These are phyloP conservation scores for Cololabis saira DNA, from an alignment of 2,113 vertebrate genomes.

Conservation along the genomic window DNA sequence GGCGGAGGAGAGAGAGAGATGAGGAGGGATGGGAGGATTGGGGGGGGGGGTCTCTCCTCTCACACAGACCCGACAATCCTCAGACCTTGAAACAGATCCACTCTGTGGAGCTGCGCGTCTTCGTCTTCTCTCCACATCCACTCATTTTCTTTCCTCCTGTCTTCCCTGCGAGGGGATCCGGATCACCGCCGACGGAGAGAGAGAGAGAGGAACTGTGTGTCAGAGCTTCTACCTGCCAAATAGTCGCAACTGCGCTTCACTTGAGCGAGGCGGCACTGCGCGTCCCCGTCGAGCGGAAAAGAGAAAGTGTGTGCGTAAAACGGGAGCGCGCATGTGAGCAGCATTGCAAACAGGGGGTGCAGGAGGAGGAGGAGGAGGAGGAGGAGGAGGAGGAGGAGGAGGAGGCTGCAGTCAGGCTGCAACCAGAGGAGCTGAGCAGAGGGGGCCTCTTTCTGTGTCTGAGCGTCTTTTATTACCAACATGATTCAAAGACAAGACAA, in stretches of 20 bases:
- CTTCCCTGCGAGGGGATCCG: slow-evolving; percentile 6
- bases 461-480: neutral
- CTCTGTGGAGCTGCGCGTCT: slow-evolving; percentile 28
- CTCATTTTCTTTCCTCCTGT: neutral
- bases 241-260: slow-evolving; percentile 29
- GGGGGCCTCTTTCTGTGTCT: neutral
- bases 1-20: slow-evolving; percentile 62
- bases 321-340: slow-evolving; percentile 66
- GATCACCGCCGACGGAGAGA: slow-evolving; percentile 30
- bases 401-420: slow-evolving; percentile 24
- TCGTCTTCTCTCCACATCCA: slow-evolving; percentile 1
- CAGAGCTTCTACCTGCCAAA: slow-evolving; percentile 37
- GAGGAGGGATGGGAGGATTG: slow-evolving; percentile 16
- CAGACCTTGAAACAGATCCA: slow-evolving; percentile 56
- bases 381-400: slow-evolving; percentile 34
- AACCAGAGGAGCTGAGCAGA: slow-evolving; percentile 24
- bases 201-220: neutral
- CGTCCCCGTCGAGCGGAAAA: slow-evolving; percentile 9
- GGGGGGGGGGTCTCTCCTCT: neutral
- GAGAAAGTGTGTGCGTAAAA: slow-evolving; percentile 37
- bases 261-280: slow-evolving; percentile 24
- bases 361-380: slow-evolving; percentile 34
- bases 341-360: slow-evolving; percentile 69
- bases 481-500: no score
- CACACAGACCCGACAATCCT: neutral